phyloP scores from a whole-genome alignment of 2,113 vertebrate species.

The Monopterus albus region DNA sequence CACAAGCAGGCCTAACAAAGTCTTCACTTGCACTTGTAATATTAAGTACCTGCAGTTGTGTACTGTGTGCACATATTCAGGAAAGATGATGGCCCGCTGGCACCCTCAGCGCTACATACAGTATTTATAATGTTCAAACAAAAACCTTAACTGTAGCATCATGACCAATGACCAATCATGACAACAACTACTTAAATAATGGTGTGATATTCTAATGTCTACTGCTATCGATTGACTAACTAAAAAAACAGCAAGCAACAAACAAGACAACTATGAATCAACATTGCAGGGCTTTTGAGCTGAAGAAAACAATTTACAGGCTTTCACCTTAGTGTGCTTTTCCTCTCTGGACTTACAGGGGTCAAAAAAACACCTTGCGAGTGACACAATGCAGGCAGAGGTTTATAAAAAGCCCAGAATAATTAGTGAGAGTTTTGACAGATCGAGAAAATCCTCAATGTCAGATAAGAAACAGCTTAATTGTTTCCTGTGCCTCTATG shows the following conservation, averaged over 20 bases:
- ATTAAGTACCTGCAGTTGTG: neutral
- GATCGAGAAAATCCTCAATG: conserved; percentile 6
- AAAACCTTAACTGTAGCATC: neutral
- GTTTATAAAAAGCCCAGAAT: neutral
- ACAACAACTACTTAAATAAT: too few species aligned
- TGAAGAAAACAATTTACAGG: conserved; percentile 10
- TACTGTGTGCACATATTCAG: neutral
- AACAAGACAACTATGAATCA: neutral
- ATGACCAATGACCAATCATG: neutral
- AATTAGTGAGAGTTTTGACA: conserved; percentile 4
- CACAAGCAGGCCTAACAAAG: neutral
- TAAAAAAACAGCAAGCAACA: neutral
- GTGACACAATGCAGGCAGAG: neutral
- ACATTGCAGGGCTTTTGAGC: neutral
- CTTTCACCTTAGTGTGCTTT: neutral
- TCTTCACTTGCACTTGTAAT: conserved; percentile 5
- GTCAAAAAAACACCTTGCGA: neutral
- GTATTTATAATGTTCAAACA: neutral
- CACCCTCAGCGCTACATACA: neutral
- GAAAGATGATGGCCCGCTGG: neutral
- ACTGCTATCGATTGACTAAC: neutral
- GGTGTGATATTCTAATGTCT: conserved; percentile 9
- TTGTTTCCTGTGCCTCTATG: neutral
- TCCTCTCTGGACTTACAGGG: neutral
- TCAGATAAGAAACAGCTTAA: neutral